phyloP scores from a whole-genome alignment of 2,888 invertebrate genomes.

The Labia minor region DNA sequence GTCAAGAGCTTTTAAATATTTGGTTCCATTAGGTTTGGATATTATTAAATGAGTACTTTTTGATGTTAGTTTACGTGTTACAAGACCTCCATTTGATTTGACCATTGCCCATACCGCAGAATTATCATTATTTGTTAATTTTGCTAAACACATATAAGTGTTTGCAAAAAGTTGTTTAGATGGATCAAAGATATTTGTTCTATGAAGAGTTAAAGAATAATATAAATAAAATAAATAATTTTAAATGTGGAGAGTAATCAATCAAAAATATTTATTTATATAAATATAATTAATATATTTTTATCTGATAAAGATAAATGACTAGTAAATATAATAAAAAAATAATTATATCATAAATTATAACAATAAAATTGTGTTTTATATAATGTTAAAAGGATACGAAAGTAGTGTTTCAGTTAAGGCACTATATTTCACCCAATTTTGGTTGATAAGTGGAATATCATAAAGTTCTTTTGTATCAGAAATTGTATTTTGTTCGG shows the following conservation, averaged over 20 bases:
- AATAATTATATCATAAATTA: too few relatives aligned
- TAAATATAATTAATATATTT: too few relatives aligned
- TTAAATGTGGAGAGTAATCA: background rate
- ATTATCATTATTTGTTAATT: slow-evolving; percentile 61
- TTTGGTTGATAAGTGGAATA: slow-evolving; percentile 75
- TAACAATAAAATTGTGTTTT: too few relatives aligned
- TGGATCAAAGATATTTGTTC: slow-evolving; percentile 65
- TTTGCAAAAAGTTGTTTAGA: slow-evolving; percentile 58
- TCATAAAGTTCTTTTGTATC: slow-evolving; percentile 90
- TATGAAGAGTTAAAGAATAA: slow-evolving; percentile 36
- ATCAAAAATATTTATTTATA: too few relatives aligned
- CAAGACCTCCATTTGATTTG: slow-evolving; percentile 74
- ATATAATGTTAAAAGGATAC: slow-evolving; percentile 43
- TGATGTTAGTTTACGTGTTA: slow-evolving; percentile 57
- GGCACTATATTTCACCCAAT: slow-evolving; percentile 54
- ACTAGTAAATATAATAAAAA: too few relatives aligned
- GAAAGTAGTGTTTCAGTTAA: slow-evolving; percentile 37
- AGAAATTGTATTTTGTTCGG: slow-evolving; percentile 72
- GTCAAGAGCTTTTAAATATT: slow-evolving; percentile 13
- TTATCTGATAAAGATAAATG: too few relatives aligned
- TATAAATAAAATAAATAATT: background rate
- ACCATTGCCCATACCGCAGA: slow-evolving; percentile 73
- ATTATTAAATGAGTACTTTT: slow-evolving; percentile 76
- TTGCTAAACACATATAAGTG: slow-evolving; percentile 63
- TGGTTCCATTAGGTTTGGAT: slow-evolving; percentile 52